These are phyloP conservation scores for Scaptomyza reducta DNA, from an alignment of 2,888 invertebrate species.

Conservation along the genomic window DNA sequence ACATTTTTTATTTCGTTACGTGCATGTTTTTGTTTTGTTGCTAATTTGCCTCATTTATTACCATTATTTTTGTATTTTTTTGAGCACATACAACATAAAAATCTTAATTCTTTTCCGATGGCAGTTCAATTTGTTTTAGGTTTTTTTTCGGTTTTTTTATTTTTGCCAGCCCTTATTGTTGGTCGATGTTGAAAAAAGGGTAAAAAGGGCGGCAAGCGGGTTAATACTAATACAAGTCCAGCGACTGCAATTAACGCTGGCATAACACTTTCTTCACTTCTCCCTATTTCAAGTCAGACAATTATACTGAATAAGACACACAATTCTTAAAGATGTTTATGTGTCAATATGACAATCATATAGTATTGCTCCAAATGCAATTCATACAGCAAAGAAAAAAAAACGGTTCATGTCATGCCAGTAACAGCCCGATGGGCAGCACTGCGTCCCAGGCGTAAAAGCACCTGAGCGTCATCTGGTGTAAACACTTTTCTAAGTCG, in stretches of 20 bases:
- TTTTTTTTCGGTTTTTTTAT: neutral
- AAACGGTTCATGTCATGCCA: conserved; percentile 27
- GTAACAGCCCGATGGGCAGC: conserved; percentile 35
- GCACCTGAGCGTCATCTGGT: conserved; percentile 42
- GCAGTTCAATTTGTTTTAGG: conserved; percentile 1
- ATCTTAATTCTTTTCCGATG: conserved; percentile 28
- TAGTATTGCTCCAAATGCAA: neutral
- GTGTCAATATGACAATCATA: too few relatives aligned
- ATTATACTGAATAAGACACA: neutral
- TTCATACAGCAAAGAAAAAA: conserved; percentile 1
- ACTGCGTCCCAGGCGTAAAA: conserved; percentile 31
- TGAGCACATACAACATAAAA: conserved; percentile 53
- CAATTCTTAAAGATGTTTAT: neutral
- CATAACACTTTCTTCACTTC: conserved; percentile 1
- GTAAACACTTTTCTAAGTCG: conserved; percentile 45
- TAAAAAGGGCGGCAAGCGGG: conserved; percentile 1
- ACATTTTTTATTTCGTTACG: conserved; percentile 39
- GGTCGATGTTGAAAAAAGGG: conserved; percentile 3
- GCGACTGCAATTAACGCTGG: conserved; percentile 4
- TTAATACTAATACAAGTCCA: conserved; percentile 43
- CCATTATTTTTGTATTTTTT: conserved; percentile 13
- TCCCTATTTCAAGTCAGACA: too few relatives aligned
- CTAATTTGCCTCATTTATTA: conserved; percentile 16
- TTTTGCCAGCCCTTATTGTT: conserved; percentile 6
- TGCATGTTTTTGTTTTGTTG: conserved; percentile 18